Evolutionary conservation across 2,797 vertebrate genomes (phyloP).

Genomic region (Thunnus albacares): DNA sequence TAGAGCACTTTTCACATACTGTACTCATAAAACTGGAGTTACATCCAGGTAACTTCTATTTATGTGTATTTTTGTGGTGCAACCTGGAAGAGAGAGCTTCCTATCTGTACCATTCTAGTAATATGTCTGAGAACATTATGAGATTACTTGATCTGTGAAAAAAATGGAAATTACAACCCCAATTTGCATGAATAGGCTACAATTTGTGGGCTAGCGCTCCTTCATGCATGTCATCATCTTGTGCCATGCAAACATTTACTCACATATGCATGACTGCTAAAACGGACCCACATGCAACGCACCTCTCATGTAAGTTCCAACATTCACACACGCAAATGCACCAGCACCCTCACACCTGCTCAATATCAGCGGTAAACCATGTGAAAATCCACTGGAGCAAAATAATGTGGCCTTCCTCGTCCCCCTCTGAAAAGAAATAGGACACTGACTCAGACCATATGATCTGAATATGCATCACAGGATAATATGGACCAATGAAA

Average conservation of each 20-base stretch:
- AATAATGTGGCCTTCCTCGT: constrained; percentile 33
- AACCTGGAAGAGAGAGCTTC: too few species aligned
- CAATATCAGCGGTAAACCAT: constrained; percentile 41
- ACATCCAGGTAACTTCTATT: not conserved
- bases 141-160: not conserved
- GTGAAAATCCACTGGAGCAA: constrained; percentile 41
- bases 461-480: not conserved
- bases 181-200: constrained; percentile 34
- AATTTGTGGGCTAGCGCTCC: constrained; percentile 23
- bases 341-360: constrained; percentile 27
- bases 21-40: not conserved
- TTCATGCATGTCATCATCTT: constrained; percentile 50
- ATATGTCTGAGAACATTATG: not conserved
- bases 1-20: not conserved
- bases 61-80: too few species aligned
- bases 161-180: not conserved
- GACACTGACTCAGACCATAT: constrained; percentile 40
- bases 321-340: constrained; percentile 40
- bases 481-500: not conserved
- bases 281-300: constrained; percentile 55
- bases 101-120: too few species aligned
- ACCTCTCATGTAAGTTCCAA: constrained; percentile 39
- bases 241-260: constrained; percentile 63
- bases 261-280: constrained; percentile 69
- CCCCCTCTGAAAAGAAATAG: constrained; percentile 27